Base-by-base conservation (phyloP, 2,888 invertebrate species). In the Drosophila rubida region DNA sequence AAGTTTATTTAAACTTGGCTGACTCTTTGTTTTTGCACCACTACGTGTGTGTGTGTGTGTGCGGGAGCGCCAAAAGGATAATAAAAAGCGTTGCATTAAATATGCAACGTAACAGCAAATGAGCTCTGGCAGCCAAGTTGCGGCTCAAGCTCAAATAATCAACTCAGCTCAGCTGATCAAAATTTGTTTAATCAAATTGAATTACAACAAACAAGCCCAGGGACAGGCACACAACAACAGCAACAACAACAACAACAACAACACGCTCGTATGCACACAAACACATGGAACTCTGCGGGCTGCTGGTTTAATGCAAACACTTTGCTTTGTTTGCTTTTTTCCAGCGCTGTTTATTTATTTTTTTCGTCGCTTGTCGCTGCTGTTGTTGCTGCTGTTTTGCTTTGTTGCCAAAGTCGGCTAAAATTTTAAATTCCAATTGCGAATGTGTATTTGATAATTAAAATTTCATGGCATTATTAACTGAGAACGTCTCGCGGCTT, bases 171-270 rank as follows among this genome's bases (percentile, higher is more conserved):
- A 63, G 63, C 71, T 75, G 76, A 81, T 78, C 71, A 69, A 76
- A 74, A 69, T 81, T 74, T 69, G 75, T 82, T 85, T 87, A 87
- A 87, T 85, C 84, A 85, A 87, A 84, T 87, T 84, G 77, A 78
- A 82, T 87, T 82, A 80, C 82, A 86, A 64, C 69, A 78, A 75
- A 67, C 55, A 75, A 55, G 62, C 85, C 72, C 59, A 46, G 44
- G 46, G 55, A 69, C 67, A 39, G 45, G 22, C 16, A 45, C 22
- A 41, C 27, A 55, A 45, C 13, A 53, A 35, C 41, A 61, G 37
- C 42, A 6, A 32, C 32, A 68, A 69, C 61, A 69, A 60, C 64
- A 74, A 64, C 63, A 78, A 57, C 54, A 60, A 39, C 75, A 69
- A 66, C 78, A 66, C 35, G 13, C 35, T n/a, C n/a, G n/a, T n/a